Evolutionary conservation across 2,888 invertebrate species (phyloP).

Genomic region (Apotomis betuletana): DNA sequence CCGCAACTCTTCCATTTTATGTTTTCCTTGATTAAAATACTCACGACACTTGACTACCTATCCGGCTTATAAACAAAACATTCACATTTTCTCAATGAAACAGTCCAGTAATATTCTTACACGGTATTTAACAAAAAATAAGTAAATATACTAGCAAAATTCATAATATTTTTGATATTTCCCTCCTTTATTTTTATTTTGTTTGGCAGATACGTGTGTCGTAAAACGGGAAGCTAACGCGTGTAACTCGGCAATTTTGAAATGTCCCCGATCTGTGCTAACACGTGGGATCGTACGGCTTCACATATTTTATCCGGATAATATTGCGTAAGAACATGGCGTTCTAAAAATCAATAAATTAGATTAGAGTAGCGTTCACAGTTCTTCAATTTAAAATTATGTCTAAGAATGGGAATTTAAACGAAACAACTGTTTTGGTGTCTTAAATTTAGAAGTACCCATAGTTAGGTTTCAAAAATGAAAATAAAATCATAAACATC

Average conservation of each 20-base stretch:
- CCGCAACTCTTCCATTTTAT: constrained; percentile 70
- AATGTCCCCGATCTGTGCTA: constrained; percentile 8
- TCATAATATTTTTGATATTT: constrained; percentile 47
- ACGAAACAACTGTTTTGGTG: not conserved
- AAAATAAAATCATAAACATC: not conserved
- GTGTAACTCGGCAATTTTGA: constrained; percentile 23
- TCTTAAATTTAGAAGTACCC: not conserved
- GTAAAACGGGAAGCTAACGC: constrained; percentile 41
- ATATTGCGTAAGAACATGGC: constrained; percentile 48
- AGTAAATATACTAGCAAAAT: constrained; percentile 13
- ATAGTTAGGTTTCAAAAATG: not conserved
- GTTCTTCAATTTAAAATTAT: not conserved
- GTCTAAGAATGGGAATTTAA: not conserved
- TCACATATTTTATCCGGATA: constrained; percentile 44
- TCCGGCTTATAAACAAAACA: constrained; percentile 31
- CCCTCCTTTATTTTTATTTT: constrained; percentile 49
- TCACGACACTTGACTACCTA: constrained; percentile 29
- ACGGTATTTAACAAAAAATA: not conserved
- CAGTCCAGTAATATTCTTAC: constrained; percentile 7
- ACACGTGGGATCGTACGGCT: rapidly evolving
- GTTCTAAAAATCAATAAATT: constrained; percentile 46
- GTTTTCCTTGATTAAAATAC: constrained; percentile 22
- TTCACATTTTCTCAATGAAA: constrained; percentile 43
- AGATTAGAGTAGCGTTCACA: constrained; percentile 30
- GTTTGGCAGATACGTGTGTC: constrained; percentile 48